phyloP scores from a whole-genome alignment of 2,113 vertebrate species.

The Polypterus senegalus region DNA sequence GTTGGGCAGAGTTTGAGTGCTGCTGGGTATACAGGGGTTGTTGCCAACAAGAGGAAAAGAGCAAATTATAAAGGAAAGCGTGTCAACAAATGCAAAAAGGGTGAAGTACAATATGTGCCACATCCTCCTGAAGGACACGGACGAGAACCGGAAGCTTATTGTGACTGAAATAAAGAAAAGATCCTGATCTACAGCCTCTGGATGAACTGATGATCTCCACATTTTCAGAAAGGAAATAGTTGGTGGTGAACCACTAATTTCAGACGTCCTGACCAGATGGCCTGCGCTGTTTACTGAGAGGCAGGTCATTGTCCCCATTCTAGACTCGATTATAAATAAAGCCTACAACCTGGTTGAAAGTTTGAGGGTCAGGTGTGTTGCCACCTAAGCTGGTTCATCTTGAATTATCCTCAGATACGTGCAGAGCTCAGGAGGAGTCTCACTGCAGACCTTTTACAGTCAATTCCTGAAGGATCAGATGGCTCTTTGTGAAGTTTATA shows the following conservation, averaged over 20 bases:
- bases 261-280: neutral
- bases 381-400: too few relatives aligned
- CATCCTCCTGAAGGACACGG: constrained; percentile 12
- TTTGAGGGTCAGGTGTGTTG: too few relatives aligned
- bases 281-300: constrained; percentile 8
- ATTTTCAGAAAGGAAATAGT: constrained; percentile 6
- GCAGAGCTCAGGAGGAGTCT: too few relatives aligned
- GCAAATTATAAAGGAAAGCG: constrained; percentile 3
- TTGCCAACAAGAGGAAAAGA: constrained; percentile 6
- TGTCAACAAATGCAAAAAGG: neutral
- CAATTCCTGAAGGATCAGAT: too few relatives aligned
- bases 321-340: too few relatives aligned
- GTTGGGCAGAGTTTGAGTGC: constrained; percentile 12
- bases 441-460: too few relatives aligned
- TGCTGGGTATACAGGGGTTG: constrained; percentile 8
- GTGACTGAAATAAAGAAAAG: constrained; percentile 15
- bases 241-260: neutral
- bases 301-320: too few relatives aligned
- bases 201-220: constrained; percentile 8
- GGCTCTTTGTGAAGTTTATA: too few relatives aligned
- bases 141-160: constrained; percentile 6
- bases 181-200: constrained; percentile 9
- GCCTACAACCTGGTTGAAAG: too few relatives aligned
- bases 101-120: constrained; percentile 10
- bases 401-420: too few relatives aligned